phyloP scores from a whole-genome alignment of 2,797 vertebrate species.

The Gorsachius magnificus region DNA sequence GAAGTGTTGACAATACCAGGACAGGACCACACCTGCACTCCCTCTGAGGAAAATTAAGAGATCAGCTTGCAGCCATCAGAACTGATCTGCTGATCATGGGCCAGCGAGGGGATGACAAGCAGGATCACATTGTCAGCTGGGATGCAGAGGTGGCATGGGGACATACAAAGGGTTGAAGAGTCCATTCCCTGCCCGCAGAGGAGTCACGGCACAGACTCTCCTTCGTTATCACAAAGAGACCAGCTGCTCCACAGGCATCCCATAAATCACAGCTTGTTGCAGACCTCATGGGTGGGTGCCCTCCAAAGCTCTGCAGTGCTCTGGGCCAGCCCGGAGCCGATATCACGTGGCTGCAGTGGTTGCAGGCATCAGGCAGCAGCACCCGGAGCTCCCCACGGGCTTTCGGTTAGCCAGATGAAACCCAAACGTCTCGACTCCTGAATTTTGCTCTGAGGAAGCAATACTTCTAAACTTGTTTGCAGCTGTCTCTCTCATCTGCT shows the following conservation, averaged over 20 bases:
- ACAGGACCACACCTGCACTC: neutral
- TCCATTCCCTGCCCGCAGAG: neutral
- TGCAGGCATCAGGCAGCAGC: neutral
- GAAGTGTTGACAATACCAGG: neutral
- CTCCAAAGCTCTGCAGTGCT: neutral
- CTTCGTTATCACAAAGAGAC: neutral
- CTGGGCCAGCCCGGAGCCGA: fast-evolving
- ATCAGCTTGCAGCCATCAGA: neutral
- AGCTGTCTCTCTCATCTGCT: neutral
- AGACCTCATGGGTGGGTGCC: neutral
- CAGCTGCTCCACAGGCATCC: neutral
- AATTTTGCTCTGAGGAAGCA: neutral
- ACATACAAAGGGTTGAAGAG: neutral
- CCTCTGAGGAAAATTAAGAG: neutral
- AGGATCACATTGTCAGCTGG: neutral
- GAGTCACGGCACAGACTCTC: neutral
- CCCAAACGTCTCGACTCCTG: neutral
- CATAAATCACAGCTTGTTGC: neutral
- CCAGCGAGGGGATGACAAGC: neutral
- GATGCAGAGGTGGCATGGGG: neutral
- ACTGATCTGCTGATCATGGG: neutral
- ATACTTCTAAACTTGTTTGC: neutral
- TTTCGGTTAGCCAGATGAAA: neutral
- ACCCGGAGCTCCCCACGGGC: neutral
- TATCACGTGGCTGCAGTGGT: fast-evolving